phyloP scores from a whole-genome alignment of 2,888 invertebrate genomes.

The Hydraecia micacea region DNA sequence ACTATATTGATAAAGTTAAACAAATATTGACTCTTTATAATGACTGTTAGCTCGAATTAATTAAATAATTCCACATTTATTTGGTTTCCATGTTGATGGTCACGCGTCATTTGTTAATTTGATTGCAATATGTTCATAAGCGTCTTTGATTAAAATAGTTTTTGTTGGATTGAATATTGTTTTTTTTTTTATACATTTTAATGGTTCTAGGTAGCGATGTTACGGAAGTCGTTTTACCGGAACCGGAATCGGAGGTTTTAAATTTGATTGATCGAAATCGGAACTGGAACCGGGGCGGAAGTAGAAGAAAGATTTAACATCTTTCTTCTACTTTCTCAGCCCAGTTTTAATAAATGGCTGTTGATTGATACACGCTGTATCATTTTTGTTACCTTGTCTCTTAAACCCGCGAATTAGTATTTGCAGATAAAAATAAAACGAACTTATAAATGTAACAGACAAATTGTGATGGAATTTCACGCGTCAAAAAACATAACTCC shows the following conservation, averaged over 20 bases:
- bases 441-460: background rate
- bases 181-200: background rate
- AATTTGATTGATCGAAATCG: too few relatives aligned
- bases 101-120: constrained; percentile 10
- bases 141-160: background rate
- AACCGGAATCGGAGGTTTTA: too few relatives aligned
- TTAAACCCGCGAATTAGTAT: background rate
- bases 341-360: too few relatives aligned
- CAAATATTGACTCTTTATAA: constrained; percentile 39
- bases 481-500: constrained; percentile 2
- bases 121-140: background rate
- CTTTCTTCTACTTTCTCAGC: too few relatives aligned
- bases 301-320: too few relatives aligned
- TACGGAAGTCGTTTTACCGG: too few relatives aligned
- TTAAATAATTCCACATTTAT: constrained; percentile 35
- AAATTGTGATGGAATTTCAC: background rate
- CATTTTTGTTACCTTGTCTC: background rate
- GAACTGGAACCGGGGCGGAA: too few relatives aligned
- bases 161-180: background rate
- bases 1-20: background rate
- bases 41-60: constrained; percentile 28
- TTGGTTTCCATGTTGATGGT: constrained; percentile 6
- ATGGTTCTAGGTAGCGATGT: too few relatives aligned
- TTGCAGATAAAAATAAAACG: background rate
- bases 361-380: too few relatives aligned